Base-by-base conservation (phyloP, 2,888 invertebrate species). In the Megastigmus dorsalis region DNA sequence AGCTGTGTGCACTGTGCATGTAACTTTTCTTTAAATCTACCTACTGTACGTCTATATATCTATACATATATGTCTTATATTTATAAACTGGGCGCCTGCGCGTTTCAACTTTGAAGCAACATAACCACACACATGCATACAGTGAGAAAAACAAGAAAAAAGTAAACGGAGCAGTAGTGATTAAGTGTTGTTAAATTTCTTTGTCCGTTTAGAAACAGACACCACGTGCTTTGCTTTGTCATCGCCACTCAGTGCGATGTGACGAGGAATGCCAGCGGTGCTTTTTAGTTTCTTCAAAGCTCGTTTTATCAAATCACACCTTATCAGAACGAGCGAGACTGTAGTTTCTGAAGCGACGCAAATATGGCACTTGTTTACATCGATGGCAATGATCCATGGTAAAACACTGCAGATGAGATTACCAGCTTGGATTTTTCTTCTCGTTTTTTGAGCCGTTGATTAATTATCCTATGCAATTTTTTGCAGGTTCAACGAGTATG, bases 401-500 rank as follows among this genome's bases (percentile, higher is more conserved):
- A 82, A 78, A n/a, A n/a, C n/a, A n/a, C n/a, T 65, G 67, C 45
- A 57, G 28, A 54, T 33, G 18, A 41, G n/a, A n/a, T n/a, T n/a
- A n/a, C n/a, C n/a, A n/a, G n/a, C n/a, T n/a, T 41, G 7, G 7
- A n/a, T n/a, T 55, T 41, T 26, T n/a, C n/a, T n/a, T n/a, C n/a
- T n/a, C n/a, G n/a, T n/a, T n/a, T n/a, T n/a, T 54, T 54, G 10
- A 15, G 36, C 18, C 13, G n/a, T 13, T 59, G 13, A 48, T 23
- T 66, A 15, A 55, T 55, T 45, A 30, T n/a, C 3, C 26, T 48
- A n/a, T 43, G 5, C 10, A 3, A 28, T 48, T 1, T 75, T 41
- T 60, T 45, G 41, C 10, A 93, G 93, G 93, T 86, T 92, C 13
- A 84, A 89, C 0, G 93, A 93, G 82, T 90, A 91, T 84, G 93